Base-by-base conservation (phyloP, 2,113 vertebrate species). In the Grallaria varia region DNA sequence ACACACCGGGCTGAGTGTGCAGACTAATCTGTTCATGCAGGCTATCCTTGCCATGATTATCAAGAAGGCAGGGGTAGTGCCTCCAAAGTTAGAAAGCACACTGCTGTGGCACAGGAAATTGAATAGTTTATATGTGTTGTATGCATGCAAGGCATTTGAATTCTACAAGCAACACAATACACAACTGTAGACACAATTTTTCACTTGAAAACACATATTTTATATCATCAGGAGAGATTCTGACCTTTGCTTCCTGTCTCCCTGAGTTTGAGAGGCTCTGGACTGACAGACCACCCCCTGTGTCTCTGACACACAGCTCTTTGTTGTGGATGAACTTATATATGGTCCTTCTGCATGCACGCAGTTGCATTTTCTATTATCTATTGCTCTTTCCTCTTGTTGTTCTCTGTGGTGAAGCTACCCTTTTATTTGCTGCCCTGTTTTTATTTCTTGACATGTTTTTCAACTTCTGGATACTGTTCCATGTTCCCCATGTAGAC, bases 271-370 rank as follows among this genome's bases (percentile, higher is more conserved):
- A 86, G 80, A 37, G 17, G 17, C 55, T 67, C 63, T 78, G 55
- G 55, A 14, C 50, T 19, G 63, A 53, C 27, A 21, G 42, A 23
- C 3, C 24, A 40, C 24, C 17, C 52, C 63, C 47, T 37, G 30
- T 28, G 27, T 2, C 28, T 27, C 53, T 68, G 44, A 21, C 37
- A 53, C 13, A 8, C 39, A 47, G 14, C 12, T 2, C 2, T n/a
- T 63, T 33, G 37, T 14, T 44, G 10, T 0, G 0, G 4, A 27
- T 37, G 31, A 55, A 22, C 2, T 72, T 10, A 8, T 22, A 10
- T 10, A 22, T 28, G 4, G n/a, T 37, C 50, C 11, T 72, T 22
- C 39, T 44, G 42, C 28, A 15, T 4, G 7, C 33, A 58, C 37
- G 13, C 27, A 44, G 37, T 5, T 71, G 21, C 2, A 18, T 49